Base-by-base conservation (phyloP, 2,797 vertebrate genomes). In the Macroramphosus scolopax region DNA sequence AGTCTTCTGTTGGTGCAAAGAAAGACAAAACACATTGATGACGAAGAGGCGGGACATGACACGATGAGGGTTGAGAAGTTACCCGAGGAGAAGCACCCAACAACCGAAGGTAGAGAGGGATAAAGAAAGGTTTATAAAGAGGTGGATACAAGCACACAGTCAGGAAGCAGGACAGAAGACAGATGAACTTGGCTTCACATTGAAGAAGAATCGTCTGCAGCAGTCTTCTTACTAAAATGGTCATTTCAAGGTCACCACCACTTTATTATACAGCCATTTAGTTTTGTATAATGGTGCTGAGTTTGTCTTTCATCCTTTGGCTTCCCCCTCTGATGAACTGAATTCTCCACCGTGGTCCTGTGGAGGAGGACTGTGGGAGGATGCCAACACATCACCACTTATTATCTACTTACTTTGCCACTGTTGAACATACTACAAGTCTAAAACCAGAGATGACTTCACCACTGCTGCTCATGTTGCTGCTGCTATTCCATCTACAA, bases 1-100 rank as follows among this genome's bases (percentile, higher is more conserved):
- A 37, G 68, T 92, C 87, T 96, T 98, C 96, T 98, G 88, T 41
- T 2, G 12, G 38, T 24, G 10, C 1, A 25, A 8, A 62, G 8
- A 35, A 6, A 30, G 5, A 38, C 11, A 31, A 18, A 28, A 15
- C 1, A 13, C 40, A 2, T 5, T 3, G 29, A 38, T 11, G 17
- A 13, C 28, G 17, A 13, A 17, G 4, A 2, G 3, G 5, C 8
- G 17, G 12, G 9, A n/a, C 12, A 9, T 14, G 1, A 6, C 24
- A n/a, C n/a, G n/a, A n/a, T 4, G 6, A 31, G 4, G 30, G 14
- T 32, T 7, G 14, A 6, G 4, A 37, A 11, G 22, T 17, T 11
- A 25, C 8, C 3, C 25, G 16, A 3, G 6, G 12, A n/a, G n/a
- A n/a, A n/a, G 6, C 20, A 22, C 20, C 3, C 20, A 22, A 6